Evolutionary conservation across 2,888 invertebrate species (phyloP).

Genomic region (Cerastis leucographa): DNA sequence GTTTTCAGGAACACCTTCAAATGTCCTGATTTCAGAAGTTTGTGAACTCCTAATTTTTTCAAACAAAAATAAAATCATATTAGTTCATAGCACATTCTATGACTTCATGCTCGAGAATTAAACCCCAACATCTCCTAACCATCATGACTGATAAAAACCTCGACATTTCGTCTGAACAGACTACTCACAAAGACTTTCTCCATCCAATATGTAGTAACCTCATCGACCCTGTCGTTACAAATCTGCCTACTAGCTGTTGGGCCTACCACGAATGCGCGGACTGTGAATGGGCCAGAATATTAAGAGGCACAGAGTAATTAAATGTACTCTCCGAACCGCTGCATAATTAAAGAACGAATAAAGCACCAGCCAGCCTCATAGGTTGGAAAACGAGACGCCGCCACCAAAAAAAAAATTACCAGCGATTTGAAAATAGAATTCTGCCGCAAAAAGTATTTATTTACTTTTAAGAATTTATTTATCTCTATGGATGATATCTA

Average conservation of each 20-base stretch:
- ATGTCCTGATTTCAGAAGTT: too few species aligned
- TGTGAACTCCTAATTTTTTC: too few species aligned
- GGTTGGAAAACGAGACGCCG: too few species aligned
- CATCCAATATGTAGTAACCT: conserved; percentile 6
- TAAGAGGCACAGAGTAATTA: too few species aligned
- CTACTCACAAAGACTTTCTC: conserved; percentile 17
- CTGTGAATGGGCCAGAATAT: neutral
- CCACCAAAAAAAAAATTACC: too few species aligned
- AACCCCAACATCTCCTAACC: neutral
- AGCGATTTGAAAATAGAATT: neutral
- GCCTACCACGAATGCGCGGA: neutral
- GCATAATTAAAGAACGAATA: too few species aligned
- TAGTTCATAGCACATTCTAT: neutral
- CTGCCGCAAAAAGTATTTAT: neutral
- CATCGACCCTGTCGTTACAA: conserved; percentile 38
- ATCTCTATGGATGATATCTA: neutral
- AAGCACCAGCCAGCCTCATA: too few species aligned
- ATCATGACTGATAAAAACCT: neutral
- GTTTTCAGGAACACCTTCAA: neutral
- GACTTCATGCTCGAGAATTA: neutral
- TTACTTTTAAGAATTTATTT: neutral
- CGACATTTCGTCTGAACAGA: neutral
- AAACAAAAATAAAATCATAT: neutral
- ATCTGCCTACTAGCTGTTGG: conserved; percentile 12
- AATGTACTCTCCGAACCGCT: too few species aligned